Percentiles rank a stretch among this genome's conserved stretches.
Conservation (phyloP, 2,797 vertebrate species). For the Diplodus puntazzo region DNA sequence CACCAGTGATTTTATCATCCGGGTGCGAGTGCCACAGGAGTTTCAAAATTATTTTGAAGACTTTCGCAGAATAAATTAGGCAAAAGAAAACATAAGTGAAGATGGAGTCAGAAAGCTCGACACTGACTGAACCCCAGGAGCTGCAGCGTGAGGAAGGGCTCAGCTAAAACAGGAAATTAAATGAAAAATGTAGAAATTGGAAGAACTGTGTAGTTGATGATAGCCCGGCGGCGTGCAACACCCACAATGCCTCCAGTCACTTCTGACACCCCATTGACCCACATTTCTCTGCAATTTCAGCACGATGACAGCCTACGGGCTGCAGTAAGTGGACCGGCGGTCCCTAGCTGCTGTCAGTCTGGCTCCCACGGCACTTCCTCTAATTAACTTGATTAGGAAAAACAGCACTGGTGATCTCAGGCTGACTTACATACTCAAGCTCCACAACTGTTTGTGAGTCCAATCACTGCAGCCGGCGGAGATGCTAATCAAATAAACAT, state of each 20-base stretch:
- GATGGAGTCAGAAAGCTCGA: neutral
- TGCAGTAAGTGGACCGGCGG: slow-evolving; percentile 69
- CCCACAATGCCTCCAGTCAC: slow-evolving; percentile 42
- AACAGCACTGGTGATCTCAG: slow-evolving; percentile 67
- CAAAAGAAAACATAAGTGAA: slow-evolving; percentile 24
- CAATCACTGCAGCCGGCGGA: slow-evolving; percentile 68
- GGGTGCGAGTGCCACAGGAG: neutral
- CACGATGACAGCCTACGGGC: slow-evolving; percentile 68
- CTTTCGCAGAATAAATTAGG: slow-evolving; percentile 2
- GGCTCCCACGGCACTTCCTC: slow-evolving; percentile 69
- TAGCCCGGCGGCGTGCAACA: slow-evolving; percentile 5
- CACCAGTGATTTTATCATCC: slow-evolving; percentile 16
- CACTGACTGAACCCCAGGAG: slow-evolving; percentile 32
- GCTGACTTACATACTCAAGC: slow-evolving; percentile 60
- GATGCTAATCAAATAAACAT: slow-evolving; percentile 84
- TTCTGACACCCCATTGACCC: slow-evolving; percentile 68
- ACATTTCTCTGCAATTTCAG: slow-evolving; percentile 54
- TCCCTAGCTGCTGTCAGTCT: slow-evolving; percentile 69
- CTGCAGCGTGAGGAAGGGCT: slow-evolving; percentile 14
- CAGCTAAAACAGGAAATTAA: slow-evolving; percentile 29
- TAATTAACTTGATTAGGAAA: slow-evolving; percentile 85
- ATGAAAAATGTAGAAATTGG: slow-evolving; percentile 40
- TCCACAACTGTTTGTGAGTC: slow-evolving; percentile 68
- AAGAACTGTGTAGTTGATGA: slow-evolving; percentile 28
- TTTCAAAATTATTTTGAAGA: slow-evolving; percentile 7